Percentiles rank a stretch among this genome's conserved stretches.
These are phyloP conservation scores for Polypterus bichir DNA, from an alignment of 2,113 vertebrate species.

Conservation along the genomic window DNA sequence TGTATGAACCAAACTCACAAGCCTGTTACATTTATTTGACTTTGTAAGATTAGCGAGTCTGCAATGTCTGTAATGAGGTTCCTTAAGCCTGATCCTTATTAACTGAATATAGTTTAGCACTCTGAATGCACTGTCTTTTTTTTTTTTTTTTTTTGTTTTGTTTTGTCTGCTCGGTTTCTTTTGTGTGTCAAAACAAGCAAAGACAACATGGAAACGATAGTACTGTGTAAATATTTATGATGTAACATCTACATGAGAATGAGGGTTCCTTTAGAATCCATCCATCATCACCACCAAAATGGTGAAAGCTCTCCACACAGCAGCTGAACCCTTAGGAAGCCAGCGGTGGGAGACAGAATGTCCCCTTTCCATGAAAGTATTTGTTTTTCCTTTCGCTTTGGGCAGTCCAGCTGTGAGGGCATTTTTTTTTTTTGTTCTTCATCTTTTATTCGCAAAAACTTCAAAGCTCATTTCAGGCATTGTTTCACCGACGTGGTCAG, in stretches of 20 bases:
- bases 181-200: conserved; percentile 60
- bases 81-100: too few relatives aligned
- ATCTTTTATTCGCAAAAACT: conserved; percentile 70
- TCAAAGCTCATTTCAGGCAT: conserved; percentile 83
- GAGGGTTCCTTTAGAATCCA: conserved; percentile 67
- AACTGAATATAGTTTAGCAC: too few relatives aligned
- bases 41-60: too few relatives aligned
- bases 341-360: conserved; percentile 71
- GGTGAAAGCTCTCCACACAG: conserved; percentile 59
- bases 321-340: conserved; percentile 54
- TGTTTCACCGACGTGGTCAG: conserved; percentile 78
- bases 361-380: conserved; percentile 80
- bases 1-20: too few relatives aligned
- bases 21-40: too few relatives aligned
- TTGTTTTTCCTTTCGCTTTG: conserved; percentile 86
- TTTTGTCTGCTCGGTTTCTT: conserved; percentile 42
- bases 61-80: too few relatives aligned
- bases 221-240: conserved; percentile 96
- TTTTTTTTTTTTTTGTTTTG: conserved; percentile 18
- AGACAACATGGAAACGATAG: conserved; percentile 67
- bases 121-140: conserved; percentile 1
- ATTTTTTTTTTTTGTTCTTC: conserved; percentile 62
- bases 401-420: conserved; percentile 60
- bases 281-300: conserved; percentile 84
- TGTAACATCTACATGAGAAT: conserved; percentile 80